phyloP scores from a whole-genome alignment of 64 coral and sea anemone genomes.

The Montipora cactus region DNA sequence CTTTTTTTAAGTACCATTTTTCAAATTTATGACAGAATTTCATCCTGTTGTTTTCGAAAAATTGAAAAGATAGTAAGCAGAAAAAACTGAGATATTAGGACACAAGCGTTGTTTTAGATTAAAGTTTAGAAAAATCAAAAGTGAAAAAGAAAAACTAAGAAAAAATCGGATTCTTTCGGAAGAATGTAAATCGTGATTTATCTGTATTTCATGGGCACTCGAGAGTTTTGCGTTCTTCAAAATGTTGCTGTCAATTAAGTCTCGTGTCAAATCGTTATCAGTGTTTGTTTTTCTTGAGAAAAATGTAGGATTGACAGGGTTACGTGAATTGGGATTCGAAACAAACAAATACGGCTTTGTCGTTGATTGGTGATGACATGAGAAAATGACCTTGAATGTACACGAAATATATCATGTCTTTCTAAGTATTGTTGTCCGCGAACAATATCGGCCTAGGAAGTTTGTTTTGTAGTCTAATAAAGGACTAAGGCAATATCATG shows the following conservation, averaged over 20 bases:
- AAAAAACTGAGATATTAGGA: no score
- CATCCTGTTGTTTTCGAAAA: no score
- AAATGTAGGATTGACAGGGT: background rate
- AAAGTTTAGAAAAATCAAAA: no score
- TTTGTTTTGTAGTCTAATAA: background rate
- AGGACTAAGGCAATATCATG: background rate
- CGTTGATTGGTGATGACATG: background rate
- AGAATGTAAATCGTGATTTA: no score
- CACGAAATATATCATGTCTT: background rate
- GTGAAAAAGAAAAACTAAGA: no score
- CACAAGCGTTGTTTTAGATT: no score
- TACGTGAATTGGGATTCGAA: background rate
- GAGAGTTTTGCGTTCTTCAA: background rate
- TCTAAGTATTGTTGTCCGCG: background rate
- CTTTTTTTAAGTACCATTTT: no score
- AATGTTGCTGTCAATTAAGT: background rate
- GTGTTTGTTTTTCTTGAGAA: background rate
- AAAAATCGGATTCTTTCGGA: no score
- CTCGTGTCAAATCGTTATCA: background rate
- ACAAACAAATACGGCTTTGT: background rate
- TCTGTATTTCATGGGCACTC: background rate
- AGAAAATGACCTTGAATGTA: background rate
- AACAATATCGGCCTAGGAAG: background rate
- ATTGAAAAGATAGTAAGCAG: no score
- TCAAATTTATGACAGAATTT: no score